phyloP scores from a whole-genome alignment of 2,113 vertebrate species.

The Hydropotes inermis region DNA sequence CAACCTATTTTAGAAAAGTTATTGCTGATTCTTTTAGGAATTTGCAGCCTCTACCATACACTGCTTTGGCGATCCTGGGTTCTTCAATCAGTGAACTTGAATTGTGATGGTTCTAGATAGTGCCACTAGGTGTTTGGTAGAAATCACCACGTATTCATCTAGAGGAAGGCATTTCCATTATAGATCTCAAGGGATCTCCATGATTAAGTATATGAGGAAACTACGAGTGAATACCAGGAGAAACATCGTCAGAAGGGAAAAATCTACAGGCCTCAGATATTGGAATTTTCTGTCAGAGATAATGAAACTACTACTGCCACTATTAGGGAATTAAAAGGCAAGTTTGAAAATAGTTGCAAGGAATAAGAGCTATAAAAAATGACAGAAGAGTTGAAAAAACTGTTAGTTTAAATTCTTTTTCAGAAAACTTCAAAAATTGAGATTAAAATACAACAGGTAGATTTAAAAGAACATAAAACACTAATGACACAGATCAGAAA shows the following conservation, averaged over 20 bases:
- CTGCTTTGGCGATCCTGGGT: background rate
- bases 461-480: background rate
- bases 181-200: background rate
- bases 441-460: background rate
- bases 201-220: background rate
- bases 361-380: background rate
- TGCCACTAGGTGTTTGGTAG: background rate
- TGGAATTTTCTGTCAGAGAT: background rate
- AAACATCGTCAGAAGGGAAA: background rate
- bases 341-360: background rate
- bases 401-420: background rate
- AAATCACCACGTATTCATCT: background rate
- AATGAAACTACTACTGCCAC: background rate
- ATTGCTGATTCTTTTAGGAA: background rate
- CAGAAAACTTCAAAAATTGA: background rate
- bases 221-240: background rate
- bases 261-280: background rate
- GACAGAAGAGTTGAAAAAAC: background rate
- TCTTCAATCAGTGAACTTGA: background rate
- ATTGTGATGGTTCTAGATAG: background rate
- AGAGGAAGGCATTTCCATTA: background rate
- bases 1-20: background rate
- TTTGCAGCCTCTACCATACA: background rate
- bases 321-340: background rate
- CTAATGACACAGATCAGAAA: background rate